Conservation (phyloP, 2,797 vertebrate genomes). For the Oreortyx pictus region DNA sequence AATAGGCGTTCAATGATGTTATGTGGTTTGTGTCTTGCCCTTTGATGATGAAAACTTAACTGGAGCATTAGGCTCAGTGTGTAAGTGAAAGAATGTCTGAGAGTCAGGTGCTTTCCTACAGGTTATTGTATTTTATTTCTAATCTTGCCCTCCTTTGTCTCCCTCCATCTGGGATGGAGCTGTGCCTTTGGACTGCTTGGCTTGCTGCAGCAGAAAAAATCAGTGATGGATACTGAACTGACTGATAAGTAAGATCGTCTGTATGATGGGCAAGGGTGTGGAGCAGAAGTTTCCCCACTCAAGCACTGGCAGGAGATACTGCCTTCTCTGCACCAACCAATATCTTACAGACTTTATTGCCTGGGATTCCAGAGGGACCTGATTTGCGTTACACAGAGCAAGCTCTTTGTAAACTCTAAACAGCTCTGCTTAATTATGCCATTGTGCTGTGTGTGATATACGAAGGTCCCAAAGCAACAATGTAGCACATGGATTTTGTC, state of each 20-base stretch:
- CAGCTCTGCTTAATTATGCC: background rate
- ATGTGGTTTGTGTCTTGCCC: background rate
- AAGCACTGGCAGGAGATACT: background rate
- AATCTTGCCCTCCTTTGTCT: background rate
- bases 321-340: background rate
- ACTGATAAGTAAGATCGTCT: background rate
- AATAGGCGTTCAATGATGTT: background rate
- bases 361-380: background rate
- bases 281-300: background rate
- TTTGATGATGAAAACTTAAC: conserved; percentile 4
- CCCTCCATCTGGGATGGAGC: background rate
- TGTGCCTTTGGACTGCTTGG: background rate
- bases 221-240: background rate
- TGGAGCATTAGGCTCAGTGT: background rate
- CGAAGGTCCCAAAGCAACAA: background rate
- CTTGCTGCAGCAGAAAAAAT: background rate
- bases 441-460: background rate
- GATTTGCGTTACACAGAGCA: background rate
- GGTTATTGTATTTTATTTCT: background rate
- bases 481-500: background rate
- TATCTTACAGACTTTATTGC: background rate
- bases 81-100: background rate
- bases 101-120: background rate
- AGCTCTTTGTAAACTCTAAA: background rate
- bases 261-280: background rate